Base-by-base conservation (phyloP, 1,140 invertebrate species). In the Zaprionus africanus region DNA sequence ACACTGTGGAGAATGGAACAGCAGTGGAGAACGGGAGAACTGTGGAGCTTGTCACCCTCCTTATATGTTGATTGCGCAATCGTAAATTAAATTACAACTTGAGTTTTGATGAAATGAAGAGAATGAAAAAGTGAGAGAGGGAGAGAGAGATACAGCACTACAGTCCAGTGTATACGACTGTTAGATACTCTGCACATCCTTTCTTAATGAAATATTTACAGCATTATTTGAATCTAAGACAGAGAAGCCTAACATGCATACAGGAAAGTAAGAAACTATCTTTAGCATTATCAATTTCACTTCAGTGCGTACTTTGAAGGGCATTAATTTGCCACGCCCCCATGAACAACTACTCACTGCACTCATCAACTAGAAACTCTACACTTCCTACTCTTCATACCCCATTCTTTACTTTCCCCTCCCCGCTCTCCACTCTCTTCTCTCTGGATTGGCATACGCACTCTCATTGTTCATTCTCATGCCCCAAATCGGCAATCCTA, bases 321-420 rank as follows among this genome's bases (percentile, higher is more conserved):
- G 31, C 9, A 34, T 49, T 49, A 49, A 49, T 49, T 49, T 72
- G 75, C 61, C 75, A 82, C 68, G 60, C 79, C 79, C 57, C 28
- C 28, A 1, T 19, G 15, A 22, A 34, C 46, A 34, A 66, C 9
- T 5, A 15, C 63, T 71, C 49, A 13, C 5, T 9, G 5, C 17
- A 43, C 7, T 46, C 24, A 22, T 46, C 24, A 9, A 9, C n/a
- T 15, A 7, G n/a, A n/a, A 19, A 22, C 46, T 17, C 6, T 1
- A 3, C 0, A 13, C 38, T 41, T 0, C 2, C 36, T 7, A 38
- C 15, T 15, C 15, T 24, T 17, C 53, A 31, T 6, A 31, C 22
- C 19, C 46, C 31, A 13, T 4, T 26, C 26, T 36, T 2, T 6
- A 38, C 1, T 11, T 3, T 19, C 4, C 51, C 24, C 11, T 53